Conservation (phyloP, 2,888 invertebrate species). For the Drosophila niveifrons region DNA sequence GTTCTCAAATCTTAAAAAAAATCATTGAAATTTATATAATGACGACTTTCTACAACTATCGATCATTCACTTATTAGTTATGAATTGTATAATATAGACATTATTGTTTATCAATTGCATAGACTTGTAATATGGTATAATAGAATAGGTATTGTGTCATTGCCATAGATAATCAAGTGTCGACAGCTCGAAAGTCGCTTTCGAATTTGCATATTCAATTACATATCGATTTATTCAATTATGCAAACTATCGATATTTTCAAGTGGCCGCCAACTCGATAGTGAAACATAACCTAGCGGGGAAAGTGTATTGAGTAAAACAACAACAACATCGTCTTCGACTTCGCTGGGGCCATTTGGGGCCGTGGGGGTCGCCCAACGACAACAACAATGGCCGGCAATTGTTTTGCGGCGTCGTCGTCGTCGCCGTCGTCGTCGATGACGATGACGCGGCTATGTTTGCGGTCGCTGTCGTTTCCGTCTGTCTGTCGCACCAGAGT, state of each 20-base stretch:
- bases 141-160: background rate
- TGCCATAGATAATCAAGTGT: background rate
- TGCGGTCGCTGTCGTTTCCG: slow-evolving; percentile 57
- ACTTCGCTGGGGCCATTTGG: slow-evolving; percentile 12
- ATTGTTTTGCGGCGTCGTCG: slow-evolving; percentile 63
- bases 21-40: too few relatives aligned
- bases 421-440: slow-evolving; percentile 35
- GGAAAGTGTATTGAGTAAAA: slow-evolving; percentile 40
- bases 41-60: too few relatives aligned
- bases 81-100: too few relatives aligned
- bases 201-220: background rate
- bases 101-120: too few relatives aligned
- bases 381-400: slow-evolving; percentile 75
- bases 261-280: slow-evolving; percentile 13
- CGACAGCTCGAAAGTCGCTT: background rate
- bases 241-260: background rate
- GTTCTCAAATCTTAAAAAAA: too few relatives aligned
- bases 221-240: background rate
- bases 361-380: slow-evolving; percentile 58
- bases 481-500: background rate
- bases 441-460: slow-evolving; percentile 62
- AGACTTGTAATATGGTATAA: too few relatives aligned
- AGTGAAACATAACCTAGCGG: background rate
- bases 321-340: slow-evolving; percentile 13
- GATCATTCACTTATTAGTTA: too few relatives aligned